phyloP scores from a whole-genome alignment of 2,113 vertebrate species.

The Gavia stellata region DNA sequence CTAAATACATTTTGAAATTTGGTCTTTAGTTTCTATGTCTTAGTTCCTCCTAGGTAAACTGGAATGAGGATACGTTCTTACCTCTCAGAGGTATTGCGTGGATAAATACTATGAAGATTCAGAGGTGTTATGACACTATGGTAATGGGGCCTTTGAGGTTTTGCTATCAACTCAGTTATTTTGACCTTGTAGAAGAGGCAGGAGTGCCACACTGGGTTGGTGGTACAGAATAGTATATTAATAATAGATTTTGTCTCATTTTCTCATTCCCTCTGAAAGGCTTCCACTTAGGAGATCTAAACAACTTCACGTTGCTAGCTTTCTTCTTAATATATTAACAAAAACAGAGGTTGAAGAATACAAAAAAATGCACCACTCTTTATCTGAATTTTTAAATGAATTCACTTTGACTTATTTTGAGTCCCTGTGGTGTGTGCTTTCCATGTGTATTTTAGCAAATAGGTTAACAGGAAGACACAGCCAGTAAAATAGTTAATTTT shows the following conservation, averaged over 20 bases:
- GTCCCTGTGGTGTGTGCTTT: background rate
- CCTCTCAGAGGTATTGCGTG: background rate
- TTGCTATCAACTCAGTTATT: background rate
- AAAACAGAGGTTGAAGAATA: background rate
- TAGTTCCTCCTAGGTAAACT: background rate
- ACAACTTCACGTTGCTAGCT: background rate
- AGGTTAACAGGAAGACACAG: background rate
- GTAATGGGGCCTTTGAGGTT: background rate
- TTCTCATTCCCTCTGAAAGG: background rate
- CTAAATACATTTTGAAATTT: background rate
- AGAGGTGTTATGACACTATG: background rate
- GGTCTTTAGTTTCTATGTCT: background rate
- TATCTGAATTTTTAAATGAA: background rate
- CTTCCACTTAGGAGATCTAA: background rate
- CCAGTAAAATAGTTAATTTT: background rate
- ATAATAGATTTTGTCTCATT: background rate
- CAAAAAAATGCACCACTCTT: background rate
- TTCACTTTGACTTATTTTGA: constrained; percentile 11
- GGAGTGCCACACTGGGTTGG: background rate
- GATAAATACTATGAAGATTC: background rate
- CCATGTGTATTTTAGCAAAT: background rate
- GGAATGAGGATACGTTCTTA: background rate
- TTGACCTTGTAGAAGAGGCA: background rate
- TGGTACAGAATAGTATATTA: background rate
- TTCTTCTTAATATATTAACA: background rate